These are phyloP conservation scores for Megamerina dolium DNA, from an alignment of 2,888 invertebrate species.

Conservation along the genomic window DNA sequence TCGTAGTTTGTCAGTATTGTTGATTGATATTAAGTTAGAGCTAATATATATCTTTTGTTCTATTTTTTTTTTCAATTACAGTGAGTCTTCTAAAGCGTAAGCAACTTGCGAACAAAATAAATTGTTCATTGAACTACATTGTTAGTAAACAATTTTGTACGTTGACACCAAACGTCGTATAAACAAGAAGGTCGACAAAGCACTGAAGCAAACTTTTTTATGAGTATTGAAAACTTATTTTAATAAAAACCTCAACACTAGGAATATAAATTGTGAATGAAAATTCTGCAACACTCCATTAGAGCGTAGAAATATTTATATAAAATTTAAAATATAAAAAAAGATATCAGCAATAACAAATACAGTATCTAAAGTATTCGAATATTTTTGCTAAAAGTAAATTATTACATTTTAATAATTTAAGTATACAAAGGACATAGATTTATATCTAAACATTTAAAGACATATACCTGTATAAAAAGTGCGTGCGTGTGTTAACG, in stretches of 20 bases:
- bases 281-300: constrained; percentile 37
- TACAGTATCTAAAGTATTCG: constrained; percentile 19
- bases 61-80: constrained; percentile 1
- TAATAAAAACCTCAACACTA: neutral
- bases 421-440: constrained; percentile 24
- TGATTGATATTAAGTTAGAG: too few relatives aligned
- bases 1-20: too few relatives aligned
- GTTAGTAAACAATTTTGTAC: constrained; percentile 2
- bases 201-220: constrained; percentile 3
- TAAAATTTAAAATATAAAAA: constrained; percentile 17
- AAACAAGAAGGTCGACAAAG: constrained; percentile 4
- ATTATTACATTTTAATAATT: too few relatives aligned
- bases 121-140: neutral
- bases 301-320: constrained; percentile 35
- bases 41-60: constrained; percentile 1
- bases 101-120: constrained; percentile 5
- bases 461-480: too few relatives aligned
- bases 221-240: constrained; percentile 2
- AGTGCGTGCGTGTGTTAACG: too few relatives aligned
- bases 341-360: neutral
- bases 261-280: neutral
- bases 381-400: constrained; percentile 19
- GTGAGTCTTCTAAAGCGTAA: constrained; percentile 3
- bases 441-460: constrained; percentile 16
- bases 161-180: constrained; percentile 1